These are phyloP conservation scores for Spongia lamella DNA, from an alignment of 37 sponge, comb jelly and placozoan genomes.

Conservation along the genomic window DNA sequence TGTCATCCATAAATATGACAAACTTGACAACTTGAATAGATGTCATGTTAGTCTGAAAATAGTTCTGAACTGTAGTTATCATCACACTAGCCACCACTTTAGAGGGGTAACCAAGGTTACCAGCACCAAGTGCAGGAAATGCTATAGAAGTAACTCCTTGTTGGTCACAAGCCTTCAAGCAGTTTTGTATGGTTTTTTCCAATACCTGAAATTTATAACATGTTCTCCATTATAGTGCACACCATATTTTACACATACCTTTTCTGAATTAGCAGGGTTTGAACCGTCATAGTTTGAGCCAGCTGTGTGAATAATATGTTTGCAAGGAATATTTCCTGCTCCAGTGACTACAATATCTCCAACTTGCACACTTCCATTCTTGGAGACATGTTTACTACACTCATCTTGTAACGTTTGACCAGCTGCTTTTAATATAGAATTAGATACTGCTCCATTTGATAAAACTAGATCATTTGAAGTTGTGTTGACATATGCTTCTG, in stretches of 20 bases:
- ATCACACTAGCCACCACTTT: constrained; percentile 32
- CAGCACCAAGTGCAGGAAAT: constrained; percentile 70
- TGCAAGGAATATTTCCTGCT: constrained; percentile 43
- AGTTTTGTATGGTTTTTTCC: constrained; percentile 20
- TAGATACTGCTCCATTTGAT: constrained; percentile 41
- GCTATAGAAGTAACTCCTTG: constrained; percentile 32
- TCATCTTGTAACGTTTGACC: constrained; percentile 54
- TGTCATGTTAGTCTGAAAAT: not conserved
- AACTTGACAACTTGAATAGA: constrained; percentile 20
- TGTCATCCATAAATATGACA: constrained; percentile 42
- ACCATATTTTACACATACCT: too few relatives aligned
- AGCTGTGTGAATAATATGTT: constrained; percentile 52
- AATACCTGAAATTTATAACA: constrained; percentile 22
- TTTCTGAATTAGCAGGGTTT: too few relatives aligned
- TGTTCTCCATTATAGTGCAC: not conserved
- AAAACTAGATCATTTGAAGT: constrained; percentile 39
- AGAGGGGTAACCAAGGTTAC: constrained; percentile 43
- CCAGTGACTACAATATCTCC: constrained; percentile 56
- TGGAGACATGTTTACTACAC: constrained; percentile 10
- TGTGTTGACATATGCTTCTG: constrained; percentile 66
- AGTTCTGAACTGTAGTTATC: constrained; percentile 15
- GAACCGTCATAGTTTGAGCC: constrained; percentile 25
- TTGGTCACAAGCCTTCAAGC: constrained; percentile 22
- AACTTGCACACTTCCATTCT: constrained; percentile 24
- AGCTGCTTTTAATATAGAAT: constrained; percentile 38